Base-by-base conservation (phyloP, 2,113 vertebrate species). In the Manacus vitellinus region DNA sequence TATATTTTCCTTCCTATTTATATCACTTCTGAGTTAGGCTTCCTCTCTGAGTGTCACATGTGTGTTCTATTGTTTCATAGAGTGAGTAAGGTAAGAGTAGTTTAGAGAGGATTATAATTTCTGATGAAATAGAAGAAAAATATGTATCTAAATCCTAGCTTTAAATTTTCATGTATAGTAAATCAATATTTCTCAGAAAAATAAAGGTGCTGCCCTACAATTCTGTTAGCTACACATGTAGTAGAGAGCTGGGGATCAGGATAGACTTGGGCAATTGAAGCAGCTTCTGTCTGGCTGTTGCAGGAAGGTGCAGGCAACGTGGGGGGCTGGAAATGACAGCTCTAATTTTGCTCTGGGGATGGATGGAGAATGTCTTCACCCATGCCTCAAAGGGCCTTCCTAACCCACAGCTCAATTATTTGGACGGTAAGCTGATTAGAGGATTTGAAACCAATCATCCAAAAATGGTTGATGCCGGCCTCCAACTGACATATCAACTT, bases 381-480 rank as follows among this genome's bases (percentile, higher is more conserved):
- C 2, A 2, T 0, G 17, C 79, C 88, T 94, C 68, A 4, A 59
- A 95, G 88, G 88, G 82, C 75, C 63, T 92, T 92, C 47, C 39
- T 68, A 95, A 14, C 92, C 84, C 92, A 88, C 44, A 70, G 92
- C 94, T 96, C 93, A 83, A 83, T 95, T 96, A 88, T 94, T 90
- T 93, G 94, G 82, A 63, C 11, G 3, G 85, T 97, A 97, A 97
- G 95, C 95, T 96, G 94, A 96, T 97, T 96, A 97, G 71, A 62
- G 88, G 95, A 97, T 96, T 97, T 94, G 92, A 92, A 97, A 85
- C 75, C 92, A 90, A 96, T 92, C 88, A 94, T 92, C 92, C 88
- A 77, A 90, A 96, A 94, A 92, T 71, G 94, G 85, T 83, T 80
- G 87, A 83, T 92, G 93, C 85, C 73, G 93, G 56, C 47, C 51